These are phyloP conservation scores for Hippasteria phrygiana DNA, from an alignment of 53 echinoderm and acorn worm species.

Conservation along the genomic window DNA sequence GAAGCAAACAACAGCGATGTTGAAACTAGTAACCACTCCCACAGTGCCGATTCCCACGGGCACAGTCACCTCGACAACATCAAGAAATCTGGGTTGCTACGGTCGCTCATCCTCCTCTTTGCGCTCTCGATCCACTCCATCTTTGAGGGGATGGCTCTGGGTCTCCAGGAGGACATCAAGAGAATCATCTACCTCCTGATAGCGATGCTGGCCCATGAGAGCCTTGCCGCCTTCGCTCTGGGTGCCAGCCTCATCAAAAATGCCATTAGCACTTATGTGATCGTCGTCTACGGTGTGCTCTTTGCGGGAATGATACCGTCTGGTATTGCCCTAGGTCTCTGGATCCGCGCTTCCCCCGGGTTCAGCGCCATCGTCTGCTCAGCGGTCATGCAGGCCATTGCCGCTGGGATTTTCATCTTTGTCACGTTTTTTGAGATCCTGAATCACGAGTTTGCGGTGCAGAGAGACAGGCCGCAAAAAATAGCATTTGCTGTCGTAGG, in stretches of 20 bases:
- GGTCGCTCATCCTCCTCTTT: constrained; percentile 85
- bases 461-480: constrained; percentile 74
- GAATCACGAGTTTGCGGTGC: constrained; percentile 90
- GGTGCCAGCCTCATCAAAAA: constrained; percentile 88
- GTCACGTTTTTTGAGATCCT: constrained; percentile 98
- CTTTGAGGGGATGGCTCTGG: constrained; percentile 98
- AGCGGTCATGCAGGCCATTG: constrained; percentile 89
- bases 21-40: constrained; percentile 64
- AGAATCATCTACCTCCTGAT: constrained; percentile 82
- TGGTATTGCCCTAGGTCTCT: constrained; percentile 84
- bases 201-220: constrained; percentile 94
- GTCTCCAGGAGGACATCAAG: constrained; percentile 83
- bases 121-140: constrained; percentile 93
- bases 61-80: constrained; percentile 85
- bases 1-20: constrained; percentile 29
- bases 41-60: constrained; percentile 66
- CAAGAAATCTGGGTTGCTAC: constrained; percentile 60
- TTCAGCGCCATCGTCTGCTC: constrained; percentile 77
- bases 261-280: constrained; percentile 41
- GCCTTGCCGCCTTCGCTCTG: constrained; percentile 93
- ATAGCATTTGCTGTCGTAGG: constrained; percentile 73
- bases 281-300: constrained; percentile 72
- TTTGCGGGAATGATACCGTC: constrained; percentile 93
- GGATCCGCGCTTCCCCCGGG: constrained; percentile 72
- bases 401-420: constrained; percentile 97